phyloP scores from a whole-genome alignment of 2,888 invertebrate genomes.

The Mythimna lalbum region DNA sequence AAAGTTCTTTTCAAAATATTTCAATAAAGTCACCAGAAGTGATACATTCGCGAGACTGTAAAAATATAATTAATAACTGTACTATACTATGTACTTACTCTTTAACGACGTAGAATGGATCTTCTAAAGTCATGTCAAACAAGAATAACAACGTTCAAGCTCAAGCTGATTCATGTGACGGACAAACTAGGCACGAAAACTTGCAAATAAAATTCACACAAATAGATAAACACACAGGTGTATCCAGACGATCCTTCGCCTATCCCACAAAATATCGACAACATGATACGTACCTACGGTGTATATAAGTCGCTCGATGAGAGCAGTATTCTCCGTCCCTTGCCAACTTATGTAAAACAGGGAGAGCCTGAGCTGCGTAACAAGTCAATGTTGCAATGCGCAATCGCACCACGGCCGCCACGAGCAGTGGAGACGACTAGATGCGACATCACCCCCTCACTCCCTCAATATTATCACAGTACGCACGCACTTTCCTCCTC shows the following conservation, averaged over 20 bases:
- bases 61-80: slow-evolving; percentile 45
- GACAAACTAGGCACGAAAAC: slow-evolving; percentile 57
- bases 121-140: slow-evolving; percentile 99
- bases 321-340: slow-evolving; percentile 81
- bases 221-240: slow-evolving; percentile 71
- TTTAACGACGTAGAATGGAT: slow-evolving; percentile 99
- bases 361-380: slow-evolving; percentile 70
- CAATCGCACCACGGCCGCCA: slow-evolving; percentile 75
- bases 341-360: slow-evolving; percentile 77
- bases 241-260: slow-evolving; percentile 77
- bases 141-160: slow-evolving; percentile 75
- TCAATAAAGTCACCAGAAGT: not conserved
- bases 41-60: slow-evolving; percentile 27
- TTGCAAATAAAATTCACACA: slow-evolving; percentile 62
- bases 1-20: not conserved
- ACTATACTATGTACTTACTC: slow-evolving; percentile 94
- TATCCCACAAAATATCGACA: slow-evolving; percentile 89
- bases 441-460: slow-evolving; percentile 67
- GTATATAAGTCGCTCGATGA: slow-evolving; percentile 80
- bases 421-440: slow-evolving; percentile 56
- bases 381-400: slow-evolving; percentile 75
- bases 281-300: slow-evolving; percentile 78
- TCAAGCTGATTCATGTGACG: slow-evolving; percentile 81
- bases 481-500: slow-evolving; percentile 56
- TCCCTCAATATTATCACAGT: slow-evolving; percentile 60